Conservation (phyloP, 2,888 invertebrate genomes). For the Oscheius sp. region DNA sequence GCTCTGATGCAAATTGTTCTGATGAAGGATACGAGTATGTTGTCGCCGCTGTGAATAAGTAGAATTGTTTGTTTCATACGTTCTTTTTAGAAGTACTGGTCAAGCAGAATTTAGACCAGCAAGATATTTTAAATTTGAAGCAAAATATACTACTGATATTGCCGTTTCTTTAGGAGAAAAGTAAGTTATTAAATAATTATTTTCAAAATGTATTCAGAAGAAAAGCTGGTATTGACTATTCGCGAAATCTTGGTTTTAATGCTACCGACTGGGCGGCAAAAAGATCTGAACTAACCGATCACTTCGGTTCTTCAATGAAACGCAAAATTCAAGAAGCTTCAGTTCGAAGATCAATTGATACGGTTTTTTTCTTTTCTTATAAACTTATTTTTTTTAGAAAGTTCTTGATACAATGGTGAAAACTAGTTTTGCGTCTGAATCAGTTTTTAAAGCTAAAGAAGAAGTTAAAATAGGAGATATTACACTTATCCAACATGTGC, state of each 20-base stretch:
- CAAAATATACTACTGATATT: constrained; percentile 5
- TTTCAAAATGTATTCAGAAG: constrained; percentile 15
- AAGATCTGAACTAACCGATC: constrained; percentile 37
- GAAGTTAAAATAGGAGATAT: constrained; percentile 43
- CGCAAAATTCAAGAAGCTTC: constrained; percentile 49
- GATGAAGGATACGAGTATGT: constrained; percentile 53
- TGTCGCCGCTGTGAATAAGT: constrained; percentile 46
- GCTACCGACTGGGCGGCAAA: constrained; percentile 40
- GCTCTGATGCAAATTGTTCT: constrained; percentile 39
- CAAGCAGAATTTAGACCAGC: constrained; percentile 26
- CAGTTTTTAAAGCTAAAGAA: constrained; percentile 32
- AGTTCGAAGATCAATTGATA: constrained; percentile 43
- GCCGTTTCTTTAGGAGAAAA: constrained; percentile 9
- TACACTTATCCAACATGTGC: constrained; percentile 41
- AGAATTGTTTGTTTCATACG: background rate
- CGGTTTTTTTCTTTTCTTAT: background rate
- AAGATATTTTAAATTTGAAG: constrained; percentile 21
- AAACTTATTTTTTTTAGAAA: constrained; percentile 25
- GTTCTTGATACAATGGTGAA: constrained; percentile 52
- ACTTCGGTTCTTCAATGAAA: constrained; percentile 52
- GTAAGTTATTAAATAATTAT: constrained; percentile 7
- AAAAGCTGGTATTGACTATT: constrained; percentile 9
- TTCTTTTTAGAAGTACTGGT: constrained; percentile 10
- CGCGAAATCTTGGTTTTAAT: constrained; percentile 23
- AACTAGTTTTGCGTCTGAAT: constrained; percentile 50